phyloP scores from a whole-genome alignment of 2,888 invertebrate genomes.

The Pediacus dermestoides region DNA sequence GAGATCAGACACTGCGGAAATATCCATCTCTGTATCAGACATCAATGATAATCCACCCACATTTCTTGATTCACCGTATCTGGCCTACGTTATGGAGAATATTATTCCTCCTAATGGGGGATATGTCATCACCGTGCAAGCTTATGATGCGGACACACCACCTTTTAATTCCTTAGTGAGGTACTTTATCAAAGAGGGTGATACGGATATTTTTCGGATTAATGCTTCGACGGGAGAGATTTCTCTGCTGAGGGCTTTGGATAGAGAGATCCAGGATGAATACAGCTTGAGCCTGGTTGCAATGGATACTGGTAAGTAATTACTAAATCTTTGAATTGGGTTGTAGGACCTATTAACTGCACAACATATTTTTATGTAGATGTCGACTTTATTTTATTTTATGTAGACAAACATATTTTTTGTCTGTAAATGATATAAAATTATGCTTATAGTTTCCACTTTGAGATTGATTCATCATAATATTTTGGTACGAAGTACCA shows the following conservation, averaged over 20 bases:
- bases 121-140: conserved; percentile 78
- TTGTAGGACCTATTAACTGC: too few species aligned
- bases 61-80: conserved; percentile 91
- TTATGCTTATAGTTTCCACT: too few species aligned
- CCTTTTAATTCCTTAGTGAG: conserved; percentile 87
- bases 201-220: conserved; percentile 85
- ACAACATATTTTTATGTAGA: too few species aligned
- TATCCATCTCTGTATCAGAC: conserved; percentile 82
- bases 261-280: conserved; percentile 79
- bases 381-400: too few species aligned
- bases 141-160: conserved; percentile 87
- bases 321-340: too few species aligned
- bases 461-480: too few species aligned
- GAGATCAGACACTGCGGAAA: conserved; percentile 72
- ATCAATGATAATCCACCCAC: conserved; percentile 93
- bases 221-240: conserved; percentile 91
- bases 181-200: conserved; percentile 91
- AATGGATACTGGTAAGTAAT: conserved; percentile 84
- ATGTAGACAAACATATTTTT: too few species aligned
- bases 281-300: conserved; percentile 84
- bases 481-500: too few species aligned
- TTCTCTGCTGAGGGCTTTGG: conserved; percentile 75
- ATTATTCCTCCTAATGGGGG: conserved; percentile 76
- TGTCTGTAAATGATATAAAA: too few species aligned
- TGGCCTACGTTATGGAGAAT: conserved; percentile 92